phyloP scores from a whole-genome alignment of 2,113 vertebrate species.

The Corythornis vintsioides region DNA sequence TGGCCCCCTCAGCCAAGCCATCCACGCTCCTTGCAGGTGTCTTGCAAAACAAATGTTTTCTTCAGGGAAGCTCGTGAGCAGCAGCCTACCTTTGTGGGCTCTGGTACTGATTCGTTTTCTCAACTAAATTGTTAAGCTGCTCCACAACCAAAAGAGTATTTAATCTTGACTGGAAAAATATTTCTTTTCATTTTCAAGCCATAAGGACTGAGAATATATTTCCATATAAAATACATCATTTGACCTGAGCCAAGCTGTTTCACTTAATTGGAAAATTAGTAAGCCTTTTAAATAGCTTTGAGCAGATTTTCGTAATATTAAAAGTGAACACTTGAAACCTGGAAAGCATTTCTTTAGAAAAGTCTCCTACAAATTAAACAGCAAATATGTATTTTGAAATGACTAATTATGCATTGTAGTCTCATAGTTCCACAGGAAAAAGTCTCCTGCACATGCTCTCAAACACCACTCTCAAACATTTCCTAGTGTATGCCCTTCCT shows the following conservation, averaged over 20 bases:
- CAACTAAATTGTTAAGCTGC: background rate
- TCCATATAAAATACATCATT: background rate
- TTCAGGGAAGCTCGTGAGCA: rapidly evolving
- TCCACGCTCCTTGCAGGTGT: rapidly evolving
- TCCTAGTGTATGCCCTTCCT: background rate
- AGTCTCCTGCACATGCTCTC: background rate
- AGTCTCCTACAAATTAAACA: background rate
- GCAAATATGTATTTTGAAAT: background rate
- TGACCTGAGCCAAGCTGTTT: background rate
- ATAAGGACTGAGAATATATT: background rate
- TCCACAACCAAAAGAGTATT: background rate
- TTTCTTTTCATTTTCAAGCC: background rate
- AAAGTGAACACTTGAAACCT: background rate
- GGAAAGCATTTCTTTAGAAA: background rate
- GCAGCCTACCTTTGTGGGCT: background rate
- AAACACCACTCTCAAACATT: background rate
- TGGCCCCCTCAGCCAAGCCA: background rate
- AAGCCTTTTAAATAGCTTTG: background rate
- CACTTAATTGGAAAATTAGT: background rate
- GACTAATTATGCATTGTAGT: background rate
- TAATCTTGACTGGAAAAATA: background rate
- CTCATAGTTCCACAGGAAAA: background rate
- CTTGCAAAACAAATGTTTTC: background rate
- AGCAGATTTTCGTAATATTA: background rate
- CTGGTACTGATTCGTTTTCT: background rate